phyloP scores from a whole-genome alignment of 1,140 invertebrate genomes.

The Phymorhynchus buccinoides region DNA sequence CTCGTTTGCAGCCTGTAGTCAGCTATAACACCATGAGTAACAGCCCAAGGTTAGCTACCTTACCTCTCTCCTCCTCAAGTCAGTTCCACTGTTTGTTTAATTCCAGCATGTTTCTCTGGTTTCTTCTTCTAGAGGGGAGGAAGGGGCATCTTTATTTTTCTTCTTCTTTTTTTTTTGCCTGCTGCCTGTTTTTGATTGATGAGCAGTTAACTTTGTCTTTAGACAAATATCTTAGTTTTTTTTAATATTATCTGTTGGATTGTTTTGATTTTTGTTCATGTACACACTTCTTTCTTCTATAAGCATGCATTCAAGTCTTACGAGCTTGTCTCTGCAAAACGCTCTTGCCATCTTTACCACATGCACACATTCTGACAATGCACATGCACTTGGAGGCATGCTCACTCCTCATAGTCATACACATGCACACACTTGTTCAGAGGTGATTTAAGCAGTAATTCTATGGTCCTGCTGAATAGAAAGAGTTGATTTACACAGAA shows the following conservation, averaged over 20 bases:
- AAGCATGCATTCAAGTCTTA: too few species aligned
- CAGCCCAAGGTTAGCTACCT: conserved; percentile 74
- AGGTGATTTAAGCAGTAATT: too few species aligned
- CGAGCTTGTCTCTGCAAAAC: too few species aligned
- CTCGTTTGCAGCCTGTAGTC: conserved; percentile 78
- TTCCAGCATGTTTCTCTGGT: neutral
- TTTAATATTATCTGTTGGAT: neutral
- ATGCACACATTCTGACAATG: too few species aligned
- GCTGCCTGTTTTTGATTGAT: too few species aligned
- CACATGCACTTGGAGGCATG: too few species aligned
- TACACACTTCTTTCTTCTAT: neutral
- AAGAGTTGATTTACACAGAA: too few species aligned
- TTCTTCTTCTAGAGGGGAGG: neutral
- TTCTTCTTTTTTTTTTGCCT: neutral
- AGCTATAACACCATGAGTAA: conserved; percentile 91
- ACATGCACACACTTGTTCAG: too few species aligned
- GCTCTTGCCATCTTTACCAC: too few species aligned
- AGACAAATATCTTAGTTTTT: too few species aligned
- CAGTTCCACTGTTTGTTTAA: neutral
- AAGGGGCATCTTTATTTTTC: neutral
- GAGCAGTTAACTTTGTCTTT: neutral
- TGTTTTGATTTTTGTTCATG: neutral
- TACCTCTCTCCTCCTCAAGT: neutral
- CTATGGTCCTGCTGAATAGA: too few species aligned
- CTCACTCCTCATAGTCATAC: too few species aligned